Percentiles rank a stretch among this genome's conserved stretches.
Conservation (phyloP, 2,888 invertebrate genomes). For the Pyrrhia umbra region DNA sequence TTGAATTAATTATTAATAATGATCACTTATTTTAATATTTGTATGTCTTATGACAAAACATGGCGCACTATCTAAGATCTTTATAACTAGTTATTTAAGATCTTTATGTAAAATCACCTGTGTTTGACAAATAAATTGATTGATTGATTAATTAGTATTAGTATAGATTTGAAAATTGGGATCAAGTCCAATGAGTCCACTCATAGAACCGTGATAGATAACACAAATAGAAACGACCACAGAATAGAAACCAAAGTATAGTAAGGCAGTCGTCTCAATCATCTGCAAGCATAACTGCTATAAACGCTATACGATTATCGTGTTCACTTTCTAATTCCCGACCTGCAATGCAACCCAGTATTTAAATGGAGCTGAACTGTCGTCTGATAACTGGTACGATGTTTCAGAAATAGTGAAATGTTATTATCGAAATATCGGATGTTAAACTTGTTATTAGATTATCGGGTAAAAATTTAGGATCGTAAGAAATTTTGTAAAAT, state of each 20-base stretch:
- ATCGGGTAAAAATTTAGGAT: background rate
- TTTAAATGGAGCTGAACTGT: conserved; percentile 64
- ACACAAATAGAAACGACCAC: conserved; percentile 44
- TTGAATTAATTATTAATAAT: no score
- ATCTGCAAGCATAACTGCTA: conserved; percentile 58
- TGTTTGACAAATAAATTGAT: no score
- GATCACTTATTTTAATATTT: no score
- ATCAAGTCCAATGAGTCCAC: conserved; percentile 2
- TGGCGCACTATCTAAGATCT: no score
- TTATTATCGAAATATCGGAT: conserved; percentile 7
- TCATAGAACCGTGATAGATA: conserved; percentile 20
- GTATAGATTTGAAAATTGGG: background rate
- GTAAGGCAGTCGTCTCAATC: conserved; percentile 50
- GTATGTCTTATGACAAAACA: background rate
- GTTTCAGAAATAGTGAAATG: conserved; percentile 35
- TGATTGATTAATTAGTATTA: no score
- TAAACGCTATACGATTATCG: conserved; percentile 60
- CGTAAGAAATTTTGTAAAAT: no score
- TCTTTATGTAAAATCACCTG: no score
- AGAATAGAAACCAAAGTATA: conserved; percentile 62
- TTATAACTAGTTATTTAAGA: no score
- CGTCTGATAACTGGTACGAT: conserved; percentile 42
- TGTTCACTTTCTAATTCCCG: conserved; percentile 68
- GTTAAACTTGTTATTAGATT: conserved; percentile 1
- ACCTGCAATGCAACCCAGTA: conserved; percentile 57